These are phyloP conservation scores for Panthera tigris DNA, from an alignment of 2,113 vertebrate species.

Conservation along the genomic window DNA sequence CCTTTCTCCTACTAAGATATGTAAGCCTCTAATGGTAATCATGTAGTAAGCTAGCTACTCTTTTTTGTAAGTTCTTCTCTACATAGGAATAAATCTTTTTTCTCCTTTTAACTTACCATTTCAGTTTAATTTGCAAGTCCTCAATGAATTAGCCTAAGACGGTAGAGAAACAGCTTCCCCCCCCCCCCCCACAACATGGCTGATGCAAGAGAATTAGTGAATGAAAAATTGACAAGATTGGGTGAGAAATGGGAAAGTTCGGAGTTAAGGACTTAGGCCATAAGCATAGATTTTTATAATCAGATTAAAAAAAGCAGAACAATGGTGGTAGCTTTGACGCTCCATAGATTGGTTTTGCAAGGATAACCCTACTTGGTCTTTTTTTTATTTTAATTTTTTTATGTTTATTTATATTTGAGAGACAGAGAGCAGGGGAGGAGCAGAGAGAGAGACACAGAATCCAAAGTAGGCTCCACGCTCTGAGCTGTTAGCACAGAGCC, in stretches of 20 bases:
- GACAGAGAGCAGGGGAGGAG: too few relatives aligned
- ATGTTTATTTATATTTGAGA: not conserved
- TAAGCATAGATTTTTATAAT: not conserved
- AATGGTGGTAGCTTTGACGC: not conserved
- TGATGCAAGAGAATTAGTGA: too few relatives aligned
- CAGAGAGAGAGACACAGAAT: too few relatives aligned
- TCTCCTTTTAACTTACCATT: not conserved
- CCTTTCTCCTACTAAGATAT: not conserved
- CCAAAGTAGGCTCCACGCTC: too few relatives aligned
- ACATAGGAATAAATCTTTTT: not conserved
- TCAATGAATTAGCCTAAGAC: not conserved
- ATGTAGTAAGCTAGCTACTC: not conserved
- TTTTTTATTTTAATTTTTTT: not conserved
- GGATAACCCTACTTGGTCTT: not conserved
- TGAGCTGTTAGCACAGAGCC: too few relatives aligned
- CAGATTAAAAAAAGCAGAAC: not conserved
- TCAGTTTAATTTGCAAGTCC: not conserved
- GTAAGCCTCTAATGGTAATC: not conserved
- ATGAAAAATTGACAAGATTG: too few relatives aligned
- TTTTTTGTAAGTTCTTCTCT: not conserved
- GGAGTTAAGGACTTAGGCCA: not conserved
- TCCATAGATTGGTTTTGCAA: not conserved
- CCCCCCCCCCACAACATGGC: too few relatives aligned
- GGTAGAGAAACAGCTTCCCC: not conserved
- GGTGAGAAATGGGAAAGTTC: not conserved